These are phyloP conservation scores for Oscheius sp. DNA, from an alignment of 1,140 invertebrate species.

Conservation along the genomic window DNA sequence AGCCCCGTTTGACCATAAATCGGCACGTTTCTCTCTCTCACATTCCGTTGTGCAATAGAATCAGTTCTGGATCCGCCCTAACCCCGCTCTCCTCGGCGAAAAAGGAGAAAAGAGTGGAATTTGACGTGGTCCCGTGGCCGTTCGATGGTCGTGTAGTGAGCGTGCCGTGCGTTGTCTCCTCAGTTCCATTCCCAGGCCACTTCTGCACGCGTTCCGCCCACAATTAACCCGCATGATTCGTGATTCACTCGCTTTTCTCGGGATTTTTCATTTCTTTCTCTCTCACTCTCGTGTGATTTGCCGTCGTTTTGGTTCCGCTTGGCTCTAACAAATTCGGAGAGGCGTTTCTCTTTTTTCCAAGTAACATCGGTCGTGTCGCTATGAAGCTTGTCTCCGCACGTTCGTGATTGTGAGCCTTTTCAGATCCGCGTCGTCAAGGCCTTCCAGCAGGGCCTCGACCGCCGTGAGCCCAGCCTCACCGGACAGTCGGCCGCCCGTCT, in stretches of 20 bases:
- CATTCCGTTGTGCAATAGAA: neutral
- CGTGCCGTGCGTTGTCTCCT: neutral
- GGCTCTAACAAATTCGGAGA: constrained; percentile 22
- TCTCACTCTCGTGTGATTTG: neutral
- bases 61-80: neutral
- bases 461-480: constrained; percentile 56
- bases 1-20: too few relatives aligned
- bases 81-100: too few relatives aligned
- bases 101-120: neutral
- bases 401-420: constrained; percentile 21
- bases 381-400: neutral
- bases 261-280: too few relatives aligned
- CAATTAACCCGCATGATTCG: neutral
- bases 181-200: neutral
- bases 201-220: neutral
- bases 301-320: neutral
- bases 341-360: neutral
- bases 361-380: neutral
- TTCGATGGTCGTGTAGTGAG: constrained; percentile 2
- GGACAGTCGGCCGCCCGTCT: constrained; percentile 57
- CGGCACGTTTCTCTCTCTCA: neutral
- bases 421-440: constrained; percentile 60
- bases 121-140: neutral
- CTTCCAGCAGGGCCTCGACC: constrained; percentile 55
- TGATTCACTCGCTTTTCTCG: too few relatives aligned